A percentile compares a stretch with the other conserved stretches of the same genome.
Evolutionary conservation across 37 sponge, comb jelly and placozoan genomes (phyloP).

Genomic region (Corticium candelabrum): DNA sequence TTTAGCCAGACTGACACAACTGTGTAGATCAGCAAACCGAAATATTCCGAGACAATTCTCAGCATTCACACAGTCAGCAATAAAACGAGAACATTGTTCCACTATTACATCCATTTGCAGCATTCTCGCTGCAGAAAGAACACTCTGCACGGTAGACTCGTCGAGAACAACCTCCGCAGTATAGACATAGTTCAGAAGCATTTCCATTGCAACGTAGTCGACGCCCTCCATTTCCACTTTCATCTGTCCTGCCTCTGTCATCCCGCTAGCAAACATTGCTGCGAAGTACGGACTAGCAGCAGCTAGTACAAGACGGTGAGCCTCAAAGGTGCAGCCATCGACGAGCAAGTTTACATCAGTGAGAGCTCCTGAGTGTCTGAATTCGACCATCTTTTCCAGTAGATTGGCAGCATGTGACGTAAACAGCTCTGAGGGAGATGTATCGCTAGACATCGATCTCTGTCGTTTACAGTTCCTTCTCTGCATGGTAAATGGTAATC

Average conservation of each 20-base stretch:
- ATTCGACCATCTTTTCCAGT: background rate
- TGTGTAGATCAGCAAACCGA: background rate
- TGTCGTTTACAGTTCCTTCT: no score
- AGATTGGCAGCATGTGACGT: background rate
- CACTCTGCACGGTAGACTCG: background rate
- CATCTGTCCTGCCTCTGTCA: background rate
- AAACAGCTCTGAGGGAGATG: background rate
- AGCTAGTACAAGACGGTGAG: background rate
- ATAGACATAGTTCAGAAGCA: background rate
- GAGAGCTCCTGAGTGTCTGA: background rate
- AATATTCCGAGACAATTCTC: background rate
- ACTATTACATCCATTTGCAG: background rate
- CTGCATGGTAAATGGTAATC: no score
- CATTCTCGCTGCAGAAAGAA: background rate
- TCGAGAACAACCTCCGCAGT: background rate
- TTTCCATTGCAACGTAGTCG: background rate
- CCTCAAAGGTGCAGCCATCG: background rate
- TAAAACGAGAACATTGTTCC: background rate
- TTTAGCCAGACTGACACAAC: background rate
- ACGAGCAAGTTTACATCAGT: background rate
- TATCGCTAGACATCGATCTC: no score
- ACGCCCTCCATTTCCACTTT: background rate
- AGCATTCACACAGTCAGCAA: background rate
- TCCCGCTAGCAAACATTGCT: background rate
- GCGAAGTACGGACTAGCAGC: background rate